Evolutionary conservation across 2,797 vertebrate genomes (phyloP), one percentile per base, ranked within the genome.

Genomic region (Cyprinella venusta): DNA sequence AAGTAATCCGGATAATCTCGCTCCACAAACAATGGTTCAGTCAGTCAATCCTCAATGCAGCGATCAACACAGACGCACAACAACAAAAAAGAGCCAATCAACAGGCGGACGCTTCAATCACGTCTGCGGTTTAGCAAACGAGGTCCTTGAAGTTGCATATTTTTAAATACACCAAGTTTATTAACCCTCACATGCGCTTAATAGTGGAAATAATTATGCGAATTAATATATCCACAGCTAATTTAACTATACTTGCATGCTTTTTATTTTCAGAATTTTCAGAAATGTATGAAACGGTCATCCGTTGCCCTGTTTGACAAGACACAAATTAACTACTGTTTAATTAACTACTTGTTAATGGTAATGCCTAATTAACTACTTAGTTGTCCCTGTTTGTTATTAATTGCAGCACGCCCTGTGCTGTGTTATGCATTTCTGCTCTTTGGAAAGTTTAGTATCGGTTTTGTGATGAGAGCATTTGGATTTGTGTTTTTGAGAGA

Each of bases 341-440:
- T 83, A 61, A 83, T 83, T 70, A 77, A 77, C 65, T 48, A 8
- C 74, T 59, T 69, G 52, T 69, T 77, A 38, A 26, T 33, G 26
- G 26, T 63, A 70, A 77, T 61, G 74, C 26, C 52, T 76, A 61
- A 69, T 77, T 77, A 70, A 70, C 64, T 61, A 77, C 81, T 59
- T 18, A 65, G 59, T 81, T 15, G 8, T 40, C 21, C 13, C 5
- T 48, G 59, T 26, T 63, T 48, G 76, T 64, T 54, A 50, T 52
- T 65, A 65, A 42, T 75, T 82, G 19, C n/a, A 7, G 26, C 42
- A 40, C 24, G 61, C 18, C 63, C 33, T n/a, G 42, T 38, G 19
- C 19, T 48, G 2, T 61, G 40, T n/a, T 8, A 18, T 59, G 18
- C 19, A n/a, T 48, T 59, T 48, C 42, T n/a, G 12, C 24, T 13